These are phyloP conservation scores for Arvicanthis niloticus DNA, from an alignment of 2,113 vertebrate species.

Conservation along the genomic window DNA sequence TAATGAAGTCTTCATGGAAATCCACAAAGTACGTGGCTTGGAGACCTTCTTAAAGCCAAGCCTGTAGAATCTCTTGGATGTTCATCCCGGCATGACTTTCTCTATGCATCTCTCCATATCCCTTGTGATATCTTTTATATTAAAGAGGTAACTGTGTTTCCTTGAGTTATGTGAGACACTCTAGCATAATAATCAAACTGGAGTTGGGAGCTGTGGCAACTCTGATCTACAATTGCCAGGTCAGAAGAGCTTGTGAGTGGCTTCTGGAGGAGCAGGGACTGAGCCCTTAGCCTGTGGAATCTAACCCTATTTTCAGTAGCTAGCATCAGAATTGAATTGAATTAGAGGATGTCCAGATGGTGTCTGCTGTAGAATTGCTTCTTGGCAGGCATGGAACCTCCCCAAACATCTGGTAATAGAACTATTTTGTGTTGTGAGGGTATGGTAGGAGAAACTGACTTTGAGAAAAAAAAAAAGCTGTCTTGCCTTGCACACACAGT, in stretches of 20 bases:
- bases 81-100: not conserved
- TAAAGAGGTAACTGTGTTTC: not conserved
- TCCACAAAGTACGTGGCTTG: not conserved
- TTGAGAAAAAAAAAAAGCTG: not conserved
- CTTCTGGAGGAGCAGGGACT: not conserved
- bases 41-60: not conserved
- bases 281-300: not conserved
- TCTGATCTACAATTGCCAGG: not conserved
- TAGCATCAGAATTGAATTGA: not conserved
- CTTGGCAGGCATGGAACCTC: not conserved
- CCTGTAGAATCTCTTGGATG: not conserved
- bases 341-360: not conserved
- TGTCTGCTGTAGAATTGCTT: not conserved
- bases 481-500: not conserved
- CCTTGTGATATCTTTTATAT: not conserved
- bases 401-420: slow-evolving; percentile 4
- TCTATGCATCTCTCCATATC: not conserved
- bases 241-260: not conserved
- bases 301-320: not conserved
- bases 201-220: not conserved
- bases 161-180: not conserved
- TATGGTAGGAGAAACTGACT: not conserved
- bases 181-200: not conserved
- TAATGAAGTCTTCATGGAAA: not conserved
- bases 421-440: not conserved